Conservation (phyloP, 1,140 invertebrate genomes). For the Oryzaephilus surinamensis region DNA sequence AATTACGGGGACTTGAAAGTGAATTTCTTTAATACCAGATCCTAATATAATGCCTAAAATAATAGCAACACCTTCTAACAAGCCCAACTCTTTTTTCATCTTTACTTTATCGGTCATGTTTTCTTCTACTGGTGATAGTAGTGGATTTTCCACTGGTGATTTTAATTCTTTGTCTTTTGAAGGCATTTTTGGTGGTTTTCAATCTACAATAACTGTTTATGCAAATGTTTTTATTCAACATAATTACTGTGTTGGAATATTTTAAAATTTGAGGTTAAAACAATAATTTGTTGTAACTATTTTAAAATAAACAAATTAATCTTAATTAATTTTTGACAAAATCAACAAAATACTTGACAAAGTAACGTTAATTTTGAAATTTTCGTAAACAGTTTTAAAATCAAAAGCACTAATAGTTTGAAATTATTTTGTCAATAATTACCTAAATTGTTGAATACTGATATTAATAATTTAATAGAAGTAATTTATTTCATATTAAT, state of each 20-base stretch:
- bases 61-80: slow-evolving; percentile 77
- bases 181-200: slow-evolving; percentile 9
- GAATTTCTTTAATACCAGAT: slow-evolving; percentile 45
- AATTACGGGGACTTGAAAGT: not conserved
- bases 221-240: too few species aligned
- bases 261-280: not conserved
- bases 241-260: not conserved
- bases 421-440: not conserved
- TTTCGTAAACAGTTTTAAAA: not conserved
- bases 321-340: too few species aligned
- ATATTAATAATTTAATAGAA: not conserved
- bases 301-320: too few species aligned
- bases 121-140: slow-evolving; percentile 10
- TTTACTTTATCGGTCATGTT: slow-evolving; percentile 43
- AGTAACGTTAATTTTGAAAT: not conserved
- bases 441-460: not conserved
- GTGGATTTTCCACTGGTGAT: slow-evolving; percentile 12
- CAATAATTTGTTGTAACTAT: not conserved
- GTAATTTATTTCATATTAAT: not conserved
- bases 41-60: slow-evolving; percentile 85
- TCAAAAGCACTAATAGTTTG: too few species aligned
- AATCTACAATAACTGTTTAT: too few species aligned
- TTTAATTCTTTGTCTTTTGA: slow-evolving; percentile 9
- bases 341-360: not conserved
- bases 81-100: slow-evolving; percentile 69